These are phyloP conservation scores for Hippopotamus amphibius DNA, from an alignment of 2,113 vertebrate species.

Conservation along the genomic window DNA sequence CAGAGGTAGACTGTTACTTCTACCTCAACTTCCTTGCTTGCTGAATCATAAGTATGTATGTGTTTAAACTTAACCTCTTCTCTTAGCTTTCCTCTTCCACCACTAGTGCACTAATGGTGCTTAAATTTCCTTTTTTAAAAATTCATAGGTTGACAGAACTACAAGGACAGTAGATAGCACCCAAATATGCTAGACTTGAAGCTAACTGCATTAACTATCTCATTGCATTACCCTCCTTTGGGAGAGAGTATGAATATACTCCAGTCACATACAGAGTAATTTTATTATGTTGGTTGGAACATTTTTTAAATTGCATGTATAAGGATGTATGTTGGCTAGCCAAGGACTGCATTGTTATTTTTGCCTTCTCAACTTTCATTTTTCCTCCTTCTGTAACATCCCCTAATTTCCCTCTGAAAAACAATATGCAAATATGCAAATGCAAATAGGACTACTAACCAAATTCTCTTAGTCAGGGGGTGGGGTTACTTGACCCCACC, in stretches of 20 bases:
- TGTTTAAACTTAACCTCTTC: constrained; percentile 29
- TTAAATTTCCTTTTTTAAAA: not conserved
- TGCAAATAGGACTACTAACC: not conserved
- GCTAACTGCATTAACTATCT: not conserved
- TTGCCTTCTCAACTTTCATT: not conserved
- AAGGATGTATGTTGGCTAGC: not conserved
- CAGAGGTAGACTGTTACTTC: not conserved
- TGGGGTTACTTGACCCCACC: not conserved
- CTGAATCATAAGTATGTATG: not conserved
- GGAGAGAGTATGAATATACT: not conserved
- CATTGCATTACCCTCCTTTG: not conserved
- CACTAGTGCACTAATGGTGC: not conserved
- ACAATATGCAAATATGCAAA: not conserved
- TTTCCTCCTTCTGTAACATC: not conserved
- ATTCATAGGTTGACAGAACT: not conserved
- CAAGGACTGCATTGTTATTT: not conserved
- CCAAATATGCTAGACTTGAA: not conserved
- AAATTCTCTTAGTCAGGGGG: not conserved
- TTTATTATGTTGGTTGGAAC: not conserved
- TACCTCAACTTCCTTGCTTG: not conserved
- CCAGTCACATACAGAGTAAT: not conserved
- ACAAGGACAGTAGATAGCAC: not conserved
- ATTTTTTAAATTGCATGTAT: not conserved
- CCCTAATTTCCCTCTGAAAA: not conserved
- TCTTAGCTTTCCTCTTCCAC: constrained; percentile 10